Evolutionary conservation across 2,113 vertebrate genomes (phyloP).

Genomic region (Muscicapa adusta): DNA sequence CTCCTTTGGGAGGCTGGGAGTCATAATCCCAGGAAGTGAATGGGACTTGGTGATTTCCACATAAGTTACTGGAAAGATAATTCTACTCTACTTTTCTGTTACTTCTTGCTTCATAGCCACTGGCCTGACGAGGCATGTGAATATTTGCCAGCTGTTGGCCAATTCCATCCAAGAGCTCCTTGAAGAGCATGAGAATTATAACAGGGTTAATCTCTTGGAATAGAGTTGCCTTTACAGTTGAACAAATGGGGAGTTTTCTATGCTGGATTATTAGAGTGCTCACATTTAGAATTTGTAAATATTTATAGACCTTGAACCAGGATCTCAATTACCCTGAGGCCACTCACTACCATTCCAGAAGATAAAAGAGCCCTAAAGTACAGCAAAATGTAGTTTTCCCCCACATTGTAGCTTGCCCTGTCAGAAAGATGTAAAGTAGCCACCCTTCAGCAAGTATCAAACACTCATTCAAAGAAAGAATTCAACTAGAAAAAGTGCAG

Average conservation of each 20-base stretch:
- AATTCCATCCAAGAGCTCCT: neutral
- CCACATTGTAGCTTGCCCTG: neutral
- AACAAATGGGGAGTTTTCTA: neutral
- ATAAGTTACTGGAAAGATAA: conserved; percentile 15
- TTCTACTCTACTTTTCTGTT: neutral
- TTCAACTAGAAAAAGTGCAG: neutral
- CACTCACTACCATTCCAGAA: neutral
- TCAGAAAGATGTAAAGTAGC: neutral
- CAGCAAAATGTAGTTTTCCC: neutral
- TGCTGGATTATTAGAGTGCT: neutral
- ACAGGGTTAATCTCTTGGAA: conserved; percentile 13
- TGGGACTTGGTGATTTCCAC: neutral
- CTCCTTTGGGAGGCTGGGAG: neutral
- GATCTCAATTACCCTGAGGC: neutral
- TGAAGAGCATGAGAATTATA: neutral
- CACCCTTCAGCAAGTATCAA: neutral
- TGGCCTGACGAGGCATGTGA: neutral
- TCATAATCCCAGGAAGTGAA: neutral
- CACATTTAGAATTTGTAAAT: conserved; percentile 14
- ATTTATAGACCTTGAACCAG: neutral
- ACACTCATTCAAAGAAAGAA: neutral
- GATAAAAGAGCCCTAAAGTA: neutral
- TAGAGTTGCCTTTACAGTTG: neutral
- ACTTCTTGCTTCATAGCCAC: neutral
- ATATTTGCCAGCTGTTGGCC: conserved; percentile 20